These are phyloP conservation scores for Antennarius striatus DNA, from an alignment of 2,113 vertebrate species.

Conservation along the genomic window DNA sequence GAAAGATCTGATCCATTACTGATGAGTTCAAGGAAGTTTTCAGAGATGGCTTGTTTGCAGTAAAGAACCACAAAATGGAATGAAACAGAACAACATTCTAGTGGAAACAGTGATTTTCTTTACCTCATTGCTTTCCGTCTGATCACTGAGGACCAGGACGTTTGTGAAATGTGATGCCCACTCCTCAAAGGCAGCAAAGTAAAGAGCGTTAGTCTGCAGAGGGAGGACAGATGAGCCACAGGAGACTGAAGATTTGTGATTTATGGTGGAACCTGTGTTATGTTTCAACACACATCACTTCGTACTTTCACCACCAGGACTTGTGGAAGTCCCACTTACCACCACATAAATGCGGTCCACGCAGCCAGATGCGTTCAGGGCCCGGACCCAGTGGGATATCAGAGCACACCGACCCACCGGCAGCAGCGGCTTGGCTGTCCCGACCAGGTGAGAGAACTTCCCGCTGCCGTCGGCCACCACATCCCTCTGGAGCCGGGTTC, in stretches of 20 bases:
- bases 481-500: conserved; percentile 81
- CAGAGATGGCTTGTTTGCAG: not conserved
- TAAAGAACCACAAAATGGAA: too few relatives aligned
- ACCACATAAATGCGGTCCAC: conserved; percentile 77
- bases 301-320: too few relatives aligned
- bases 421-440: conserved; percentile 79
- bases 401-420: conserved; percentile 73
- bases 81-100: too few relatives aligned
- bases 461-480: conserved; percentile 69
- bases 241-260: too few relatives aligned
- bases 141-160: conserved; percentile 78
- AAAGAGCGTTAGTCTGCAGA: conserved; percentile 79
- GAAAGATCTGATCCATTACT: not conserved
- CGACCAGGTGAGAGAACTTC: conserved; percentile 66
- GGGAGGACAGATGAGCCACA: not conserved
- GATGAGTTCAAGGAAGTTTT: not conserved
- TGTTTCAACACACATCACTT: too few relatives aligned
- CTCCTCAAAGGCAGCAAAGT: conserved; percentile 73
- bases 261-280: too few relatives aligned
- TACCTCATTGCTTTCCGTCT: conserved; percentile 80
- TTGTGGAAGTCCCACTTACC: conserved; percentile 60
- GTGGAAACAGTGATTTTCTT: not conserved
- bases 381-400: conserved; percentile 78
- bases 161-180: conserved; percentile 76
- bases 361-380: conserved; percentile 53